phyloP scores from a whole-genome alignment of 2,797 vertebrate genomes.

The Prionace glauca region DNA sequence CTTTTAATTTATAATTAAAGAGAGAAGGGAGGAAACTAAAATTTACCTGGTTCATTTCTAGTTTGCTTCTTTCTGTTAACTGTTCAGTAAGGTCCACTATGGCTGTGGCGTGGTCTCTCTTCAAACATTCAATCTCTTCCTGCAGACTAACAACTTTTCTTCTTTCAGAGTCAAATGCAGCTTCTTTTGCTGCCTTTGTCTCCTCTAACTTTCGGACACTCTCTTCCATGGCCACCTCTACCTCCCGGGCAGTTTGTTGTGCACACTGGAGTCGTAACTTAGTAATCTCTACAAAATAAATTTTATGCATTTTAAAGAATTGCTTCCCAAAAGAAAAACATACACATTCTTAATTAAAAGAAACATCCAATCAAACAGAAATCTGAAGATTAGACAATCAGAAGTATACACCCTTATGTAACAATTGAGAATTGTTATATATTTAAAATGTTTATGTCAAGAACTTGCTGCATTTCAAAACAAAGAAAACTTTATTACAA shows the following conservation, averaged over 20 bases:
- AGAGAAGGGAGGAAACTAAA: neutral
- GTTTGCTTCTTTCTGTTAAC: slow-evolving; percentile 50
- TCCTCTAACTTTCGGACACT: slow-evolving; percentile 53
- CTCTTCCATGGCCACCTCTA: slow-evolving; percentile 61
- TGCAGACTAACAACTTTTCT: slow-evolving; percentile 55
- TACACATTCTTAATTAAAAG: neutral
- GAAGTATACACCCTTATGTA: no score
- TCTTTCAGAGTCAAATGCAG: slow-evolving; percentile 48
- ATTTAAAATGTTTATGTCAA: no score
- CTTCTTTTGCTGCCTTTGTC: slow-evolving; percentile 56
- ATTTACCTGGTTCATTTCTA: slow-evolving; percentile 56
- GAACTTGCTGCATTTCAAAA: no score
- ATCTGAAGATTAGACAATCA: neutral
- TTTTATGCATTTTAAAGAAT: neutral
- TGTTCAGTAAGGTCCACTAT: slow-evolving; percentile 52
- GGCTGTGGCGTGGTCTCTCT: slow-evolving; percentile 54
- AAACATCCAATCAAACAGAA: neutral
- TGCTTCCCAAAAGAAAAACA: neutral
- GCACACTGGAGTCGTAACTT: slow-evolving; percentile 51
- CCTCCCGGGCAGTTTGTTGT: slow-evolving; percentile 56
- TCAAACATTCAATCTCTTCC: slow-evolving; percentile 56
- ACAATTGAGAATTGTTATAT: no score
- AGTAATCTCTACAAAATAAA: slow-evolving; percentile 58
- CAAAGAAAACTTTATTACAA: no score
- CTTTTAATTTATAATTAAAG: neutral